Evolutionary conservation across 2,113 vertebrate species (phyloP).

Genomic region (Scophthalmus maximus): DNA sequence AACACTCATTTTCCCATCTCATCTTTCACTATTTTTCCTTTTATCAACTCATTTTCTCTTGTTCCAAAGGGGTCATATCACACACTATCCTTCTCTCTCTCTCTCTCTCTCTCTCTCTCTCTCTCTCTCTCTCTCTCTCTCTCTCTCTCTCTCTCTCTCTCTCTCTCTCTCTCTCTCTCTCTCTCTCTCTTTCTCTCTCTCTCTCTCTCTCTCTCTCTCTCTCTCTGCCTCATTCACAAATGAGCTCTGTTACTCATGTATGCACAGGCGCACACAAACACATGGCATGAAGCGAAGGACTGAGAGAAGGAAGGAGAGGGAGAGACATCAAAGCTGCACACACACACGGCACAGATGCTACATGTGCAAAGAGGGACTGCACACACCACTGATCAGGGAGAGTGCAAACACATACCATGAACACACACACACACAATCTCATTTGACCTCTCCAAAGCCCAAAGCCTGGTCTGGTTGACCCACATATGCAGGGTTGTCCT

Average conservation of each 20-base stretch:
- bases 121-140: slow-evolving; percentile 12
- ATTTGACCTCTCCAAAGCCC: slow-evolving; percentile 58
- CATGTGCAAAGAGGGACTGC: slow-evolving; percentile 45
- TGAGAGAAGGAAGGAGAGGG: slow-evolving; percentile 9
- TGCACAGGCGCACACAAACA: slow-evolving; percentile 27
- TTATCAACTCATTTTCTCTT: slow-evolving; percentile 48
- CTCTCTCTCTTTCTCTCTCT: background rate
- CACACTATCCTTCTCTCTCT: slow-evolving; percentile 17
- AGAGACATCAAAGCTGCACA: slow-evolving; percentile 58
- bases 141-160: slow-evolving; percentile 37
- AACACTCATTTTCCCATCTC: slow-evolving; percentile 62
- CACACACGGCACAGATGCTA: slow-evolving; percentile 57
- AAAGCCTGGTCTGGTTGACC: slow-evolving; percentile 69
- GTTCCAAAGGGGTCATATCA: slow-evolving; percentile 60
- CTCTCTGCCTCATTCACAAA: slow-evolving; percentile 71
- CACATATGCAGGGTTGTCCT: slow-evolving; percentile 61
- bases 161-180: background rate
- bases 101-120: background rate
- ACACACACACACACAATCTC: slow-evolving; percentile 20
- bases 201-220: background rate
- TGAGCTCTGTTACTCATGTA: slow-evolving; percentile 60
- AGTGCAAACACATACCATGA: slow-evolving; percentile 51
- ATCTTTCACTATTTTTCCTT: slow-evolving; percentile 35
- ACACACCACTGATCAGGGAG: slow-evolving; percentile 52
- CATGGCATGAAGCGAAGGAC: slow-evolving; percentile 3